A percentile compares a stretch with the other conserved stretches of the same genome.
These are phyloP conservation scores for Zoanthus gigantus DNA, from an alignment of 92 coral and sea anemone genomes.

Conservation along the genomic window DNA sequence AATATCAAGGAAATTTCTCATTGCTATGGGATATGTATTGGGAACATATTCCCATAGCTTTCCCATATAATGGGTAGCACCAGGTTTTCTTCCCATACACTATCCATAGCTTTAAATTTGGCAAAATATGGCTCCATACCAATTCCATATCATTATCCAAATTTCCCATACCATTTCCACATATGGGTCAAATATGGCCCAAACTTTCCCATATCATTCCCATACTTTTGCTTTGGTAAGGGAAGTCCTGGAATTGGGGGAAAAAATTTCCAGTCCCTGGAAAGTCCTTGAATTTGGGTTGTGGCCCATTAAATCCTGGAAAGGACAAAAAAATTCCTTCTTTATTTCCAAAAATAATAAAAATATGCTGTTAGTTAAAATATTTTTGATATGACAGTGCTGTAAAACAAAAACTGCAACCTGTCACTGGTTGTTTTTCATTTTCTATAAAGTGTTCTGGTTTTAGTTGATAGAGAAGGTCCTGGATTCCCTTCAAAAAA, in stretches of 20 bases:
- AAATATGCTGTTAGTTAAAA: no score
- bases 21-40: conserved; percentile 50
- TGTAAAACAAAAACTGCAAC: no score
- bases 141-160: conserved; percentile 46
- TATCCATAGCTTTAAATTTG: conserved; percentile 42
- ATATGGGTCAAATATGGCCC: conserved; percentile 63
- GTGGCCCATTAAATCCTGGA: no score
- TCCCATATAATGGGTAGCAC: conserved; percentile 38
- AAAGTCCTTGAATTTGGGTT: no score
- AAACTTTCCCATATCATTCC: conserved; percentile 54
- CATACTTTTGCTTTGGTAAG: conserved; percentile 50
- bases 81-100: conserved; percentile 48
- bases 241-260: not conserved
- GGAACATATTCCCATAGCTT: conserved; percentile 48
- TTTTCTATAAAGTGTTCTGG: no score
- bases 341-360: no score
- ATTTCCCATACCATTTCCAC: conserved; percentile 60
- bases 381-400: no score
- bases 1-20: conserved; percentile 20
- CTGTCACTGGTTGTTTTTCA: no score
- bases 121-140: conserved; percentile 53
- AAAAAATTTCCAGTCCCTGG: no score
- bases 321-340: no score
- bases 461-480: no score
- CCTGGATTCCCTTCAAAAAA: no score